A percentile compares a stretch with the other conserved stretches of the same genome.
These are phyloP conservation scores for Notolepis coatsorum DNA, from an alignment of 2,797 vertebrate species.

Conservation along the genomic window DNA sequence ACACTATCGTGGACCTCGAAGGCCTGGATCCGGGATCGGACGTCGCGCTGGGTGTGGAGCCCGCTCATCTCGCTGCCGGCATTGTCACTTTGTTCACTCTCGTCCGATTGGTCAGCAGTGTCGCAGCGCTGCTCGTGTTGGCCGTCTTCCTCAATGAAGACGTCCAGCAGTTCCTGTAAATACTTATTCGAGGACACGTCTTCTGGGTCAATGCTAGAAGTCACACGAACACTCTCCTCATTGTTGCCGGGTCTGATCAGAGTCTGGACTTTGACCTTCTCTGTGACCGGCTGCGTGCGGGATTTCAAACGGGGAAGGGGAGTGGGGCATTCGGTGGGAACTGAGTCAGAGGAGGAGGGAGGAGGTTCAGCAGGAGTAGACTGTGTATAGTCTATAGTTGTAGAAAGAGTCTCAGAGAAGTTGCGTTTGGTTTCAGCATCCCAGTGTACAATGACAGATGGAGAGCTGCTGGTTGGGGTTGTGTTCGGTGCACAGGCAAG, in stretches of 20 bases:
- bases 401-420: background rate
- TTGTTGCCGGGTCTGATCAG: slow-evolving; percentile 59
- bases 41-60: slow-evolving; percentile 82
- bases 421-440: slow-evolving; percentile 15
- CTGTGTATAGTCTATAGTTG: slow-evolving; percentile 5
- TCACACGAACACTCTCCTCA: slow-evolving; percentile 15
- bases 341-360: slow-evolving; percentile 59
- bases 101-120: slow-evolving; percentile 21
- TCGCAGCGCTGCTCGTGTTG: slow-evolving; percentile 18
- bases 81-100: slow-evolving; percentile 47
- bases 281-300: slow-evolving; percentile 77
- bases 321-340: slow-evolving; percentile 78
- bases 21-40: slow-evolving; percentile 90
- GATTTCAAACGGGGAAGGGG: slow-evolving; percentile 90
- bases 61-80: slow-evolving; percentile 80
- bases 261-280: slow-evolving; percentile 68
- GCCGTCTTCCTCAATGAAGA: slow-evolving; percentile 51
- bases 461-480: slow-evolving; percentile 10
- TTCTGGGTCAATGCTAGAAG: slow-evolving; percentile 14
- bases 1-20: slow-evolving; percentile 86
- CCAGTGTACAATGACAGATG: slow-evolving; percentile 68
- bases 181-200: slow-evolving; percentile 50
- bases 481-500: slow-evolving; percentile 10
- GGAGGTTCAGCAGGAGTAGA: slow-evolving; percentile 29
- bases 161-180: slow-evolving; percentile 73